These are phyloP conservation scores for Lasioglossum malachurum DNA, from an alignment of 2,888 invertebrate species.

Conservation along the genomic window DNA sequence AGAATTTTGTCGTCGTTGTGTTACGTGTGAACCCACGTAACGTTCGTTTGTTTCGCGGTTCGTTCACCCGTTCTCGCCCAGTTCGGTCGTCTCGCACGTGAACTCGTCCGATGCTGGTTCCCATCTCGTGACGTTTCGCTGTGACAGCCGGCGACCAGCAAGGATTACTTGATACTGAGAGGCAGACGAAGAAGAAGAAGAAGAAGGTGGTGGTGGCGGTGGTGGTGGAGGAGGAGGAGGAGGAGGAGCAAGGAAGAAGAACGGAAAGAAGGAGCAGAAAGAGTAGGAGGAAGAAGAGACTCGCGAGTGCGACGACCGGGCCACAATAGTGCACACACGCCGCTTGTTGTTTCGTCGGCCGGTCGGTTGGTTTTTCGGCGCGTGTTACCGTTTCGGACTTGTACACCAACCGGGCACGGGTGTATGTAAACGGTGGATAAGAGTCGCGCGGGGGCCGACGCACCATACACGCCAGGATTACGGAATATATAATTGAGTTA, in stretches of 20 bases:
- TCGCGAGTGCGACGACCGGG: conserved; percentile 73
- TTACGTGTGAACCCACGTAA: neutral
- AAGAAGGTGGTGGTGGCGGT: too few species aligned
- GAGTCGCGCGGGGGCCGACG: neutral
- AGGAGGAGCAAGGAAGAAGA: conserved; percentile 44
- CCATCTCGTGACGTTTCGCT: conserved; percentile 52
- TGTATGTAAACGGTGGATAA: neutral
- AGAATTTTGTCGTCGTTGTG: neutral
- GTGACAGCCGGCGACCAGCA: conserved; percentile 65
- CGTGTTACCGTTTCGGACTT: conserved; percentile 24
- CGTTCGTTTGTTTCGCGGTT: neutral
- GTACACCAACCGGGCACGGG: neutral
- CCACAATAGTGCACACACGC: conserved; percentile 67
- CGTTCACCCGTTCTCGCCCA: conserved; percentile 8
- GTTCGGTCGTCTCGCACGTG: conserved; percentile 21
- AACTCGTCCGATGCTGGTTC: conserved; percentile 18
- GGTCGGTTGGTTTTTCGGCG: conserved; percentile 47
- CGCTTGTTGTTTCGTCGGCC: conserved; percentile 73
- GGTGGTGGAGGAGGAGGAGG: conserved; percentile 35
- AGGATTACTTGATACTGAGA: conserved; percentile 66
- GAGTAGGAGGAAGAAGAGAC: conserved; percentile 64
- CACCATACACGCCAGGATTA: neutral
- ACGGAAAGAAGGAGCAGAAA: conserved; percentile 43
- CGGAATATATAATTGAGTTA: conserved; percentile 15
- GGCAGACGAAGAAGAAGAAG: conserved; percentile 34